Evolutionary conservation across 2,113 vertebrate species (phyloP), one percentile per base, ranked within the genome.

Genomic region (Albula goreensis): DNA sequence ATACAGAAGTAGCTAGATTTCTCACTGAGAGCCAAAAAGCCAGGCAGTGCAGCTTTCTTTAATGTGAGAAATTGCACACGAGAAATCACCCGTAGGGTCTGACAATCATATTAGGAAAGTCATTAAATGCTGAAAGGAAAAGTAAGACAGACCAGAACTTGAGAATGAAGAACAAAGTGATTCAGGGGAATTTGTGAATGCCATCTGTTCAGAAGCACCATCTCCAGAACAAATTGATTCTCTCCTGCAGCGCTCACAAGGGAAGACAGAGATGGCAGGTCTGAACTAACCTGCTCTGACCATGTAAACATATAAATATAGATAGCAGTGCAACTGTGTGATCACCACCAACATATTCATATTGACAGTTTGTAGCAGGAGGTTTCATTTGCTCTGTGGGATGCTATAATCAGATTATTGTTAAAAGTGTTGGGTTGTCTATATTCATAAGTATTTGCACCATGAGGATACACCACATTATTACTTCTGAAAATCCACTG

Each of bases 341-440:
- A 48, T 56, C 49, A 51, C 50, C 51, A 78, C 66, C 83, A 84
- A 85, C 78, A 57, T 4, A 11, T 77, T 80, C 50, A 41, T 78
- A 78, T 78, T 57, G 74, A 85, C 83, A 57, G 74, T 41, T 79
- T 78, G 22, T 78, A 10, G 74, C 25, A 78, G 82, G 82, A 57
- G 51, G 52, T 81, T 52, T 81, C 51, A 80, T 51, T 80, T 81
- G 51, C 80, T 81, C 80, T 50, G 50, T 25, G 50, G 80, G 51
- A 53, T 74, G 52, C 9, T 77, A 84, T 77, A 84, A 77, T 56
- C 12, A 79, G 51, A 79, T 66, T 19, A 83, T 51, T 60, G 60
- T 51, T 12, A 83, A 25, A 83, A 25, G 56, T 15, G 52, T 6
- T 57, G 53, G 77, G 84, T 13, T 80, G 22, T 56, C 84, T 57